Percentiles rank a stretch among this genome's conserved stretches.
phyloP scores from a whole-genome alignment of 1,140 invertebrate species.

The Bombyx mandarina region DNA sequence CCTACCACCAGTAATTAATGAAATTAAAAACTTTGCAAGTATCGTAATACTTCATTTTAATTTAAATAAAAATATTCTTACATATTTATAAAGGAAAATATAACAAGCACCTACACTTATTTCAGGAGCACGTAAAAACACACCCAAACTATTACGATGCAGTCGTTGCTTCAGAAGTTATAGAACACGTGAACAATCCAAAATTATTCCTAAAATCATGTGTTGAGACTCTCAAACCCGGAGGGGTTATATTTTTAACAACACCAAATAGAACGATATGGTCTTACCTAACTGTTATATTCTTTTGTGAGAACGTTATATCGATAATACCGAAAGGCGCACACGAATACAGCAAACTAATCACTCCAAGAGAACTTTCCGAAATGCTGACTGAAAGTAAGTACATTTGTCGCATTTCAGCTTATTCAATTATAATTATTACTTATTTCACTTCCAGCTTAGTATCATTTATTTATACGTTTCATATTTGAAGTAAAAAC shows the following conservation, averaged over 20 bases:
- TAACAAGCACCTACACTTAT: conserved; percentile 6
- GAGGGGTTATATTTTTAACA: conserved; percentile 92
- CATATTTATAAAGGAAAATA: neutral
- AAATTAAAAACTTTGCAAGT: no score
- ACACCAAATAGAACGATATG: conserved; percentile 88
- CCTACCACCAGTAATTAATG: no score
- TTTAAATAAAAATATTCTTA: no score
- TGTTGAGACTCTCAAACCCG: conserved; percentile 81
- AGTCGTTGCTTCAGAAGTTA: conserved; percentile 89
- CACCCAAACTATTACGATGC: conserved; percentile 80
- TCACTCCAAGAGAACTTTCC: conserved; percentile 82
- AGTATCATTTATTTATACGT: no score
- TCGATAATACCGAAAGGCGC: conserved; percentile 84
- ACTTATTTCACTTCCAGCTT: no score
- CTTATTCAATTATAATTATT: no score
- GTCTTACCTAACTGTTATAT: conserved; percentile 81
- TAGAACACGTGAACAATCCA: conserved; percentile 89
- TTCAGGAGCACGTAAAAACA: conserved; percentile 71
- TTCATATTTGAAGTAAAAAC: no score
- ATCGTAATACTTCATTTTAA: no score
- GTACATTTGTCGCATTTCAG: conserved; percentile 11
- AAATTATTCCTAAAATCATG: conserved; percentile 83
- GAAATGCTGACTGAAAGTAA: conserved; percentile 50
- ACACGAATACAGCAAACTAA: conserved; percentile 93
- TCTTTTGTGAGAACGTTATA: conserved; percentile 84